Evolutionary conservation across 2,888 invertebrate genomes (phyloP).

Genomic region (Clostera curtula): DNA sequence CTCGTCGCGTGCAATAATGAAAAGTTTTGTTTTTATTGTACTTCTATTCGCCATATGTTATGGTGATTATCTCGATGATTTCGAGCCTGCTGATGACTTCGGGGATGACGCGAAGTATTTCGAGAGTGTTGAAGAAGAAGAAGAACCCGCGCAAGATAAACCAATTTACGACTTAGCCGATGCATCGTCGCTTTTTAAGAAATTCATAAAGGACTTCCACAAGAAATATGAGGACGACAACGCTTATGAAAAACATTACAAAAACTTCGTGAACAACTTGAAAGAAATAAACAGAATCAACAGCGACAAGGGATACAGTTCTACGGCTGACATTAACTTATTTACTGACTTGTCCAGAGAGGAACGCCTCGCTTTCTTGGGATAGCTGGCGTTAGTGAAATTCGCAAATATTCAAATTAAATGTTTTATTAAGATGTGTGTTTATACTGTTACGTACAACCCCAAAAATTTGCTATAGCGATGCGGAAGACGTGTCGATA

Average conservation of each 20-base stretch:
- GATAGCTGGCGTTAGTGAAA: too few relatives aligned
- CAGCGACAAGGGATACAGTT: slow-evolving; percentile 19
- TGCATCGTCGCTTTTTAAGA: slow-evolving; percentile 34
- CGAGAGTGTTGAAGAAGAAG: slow-evolving; percentile 10
- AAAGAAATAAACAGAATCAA: slow-evolving; percentile 44
- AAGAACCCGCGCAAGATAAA: slow-evolving; percentile 17
- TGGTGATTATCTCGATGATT: slow-evolving; percentile 12
- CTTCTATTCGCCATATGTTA: too few relatives aligned
- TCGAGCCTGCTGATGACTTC: slow-evolving; percentile 13
- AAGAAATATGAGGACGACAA: slow-evolving; percentile 37
- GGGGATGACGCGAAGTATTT: slow-evolving; percentile 12
- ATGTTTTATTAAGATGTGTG: background rate
- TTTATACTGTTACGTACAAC: background rate
- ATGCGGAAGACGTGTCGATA: too few relatives aligned
- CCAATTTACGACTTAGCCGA: slow-evolving; percentile 41
- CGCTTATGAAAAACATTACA: slow-evolving; percentile 34
- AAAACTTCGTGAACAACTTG: slow-evolving; percentile 38
- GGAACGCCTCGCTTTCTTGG: slow-evolving; percentile 14
- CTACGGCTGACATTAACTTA: slow-evolving; percentile 37
- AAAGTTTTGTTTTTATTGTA: slow-evolving; percentile 17
- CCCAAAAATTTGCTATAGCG: too few relatives aligned
- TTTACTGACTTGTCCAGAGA: slow-evolving; percentile 38
- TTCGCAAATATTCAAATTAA: background rate
- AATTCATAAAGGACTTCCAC: slow-evolving; percentile 34
- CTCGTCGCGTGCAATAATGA: slow-evolving; percentile 25